A percentile compares a stretch with the other conserved stretches of the same genome.
Evolutionary conservation across 1,140 invertebrate genomes (phyloP).

Genomic region (Hylaeus anthracinus): DNA sequence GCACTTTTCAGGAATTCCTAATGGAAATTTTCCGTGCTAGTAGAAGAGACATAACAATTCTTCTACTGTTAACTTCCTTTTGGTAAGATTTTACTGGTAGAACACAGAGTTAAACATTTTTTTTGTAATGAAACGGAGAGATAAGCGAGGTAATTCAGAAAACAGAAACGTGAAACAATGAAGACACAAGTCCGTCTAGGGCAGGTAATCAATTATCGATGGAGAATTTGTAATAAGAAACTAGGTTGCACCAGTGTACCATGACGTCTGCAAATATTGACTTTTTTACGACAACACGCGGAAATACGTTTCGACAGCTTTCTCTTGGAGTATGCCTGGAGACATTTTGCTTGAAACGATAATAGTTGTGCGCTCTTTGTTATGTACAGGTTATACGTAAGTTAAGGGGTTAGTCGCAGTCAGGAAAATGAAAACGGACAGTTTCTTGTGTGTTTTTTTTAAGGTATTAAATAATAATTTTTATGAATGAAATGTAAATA

Average conservation of each 20-base stretch:
- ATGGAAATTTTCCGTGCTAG: no score
- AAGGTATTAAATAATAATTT: no score
- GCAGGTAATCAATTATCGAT: conserved; percentile 43
- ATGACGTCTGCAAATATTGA: conserved; percentile 45
- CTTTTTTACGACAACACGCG: conserved; percentile 26
- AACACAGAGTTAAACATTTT: not conserved
- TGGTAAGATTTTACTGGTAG: not conserved
- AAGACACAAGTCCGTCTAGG: not conserved
- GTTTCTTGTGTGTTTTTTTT: no score
- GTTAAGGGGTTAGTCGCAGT: no score
- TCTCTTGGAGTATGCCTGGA: conserved; percentile 10
- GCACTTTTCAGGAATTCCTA: no score
- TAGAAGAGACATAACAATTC: no score
- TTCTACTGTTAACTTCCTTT: not conserved
- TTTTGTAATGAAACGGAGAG: not conserved
- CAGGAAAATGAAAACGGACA: no score
- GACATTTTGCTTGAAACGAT: conserved; percentile 18
- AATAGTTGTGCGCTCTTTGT: not conserved
- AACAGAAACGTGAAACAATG: conserved; percentile 12
- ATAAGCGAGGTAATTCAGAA: conserved; percentile 8
- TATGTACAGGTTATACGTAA: no score
- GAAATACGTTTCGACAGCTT: conserved; percentile 31
- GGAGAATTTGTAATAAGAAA: conserved; percentile 41
- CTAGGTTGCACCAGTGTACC: conserved; percentile 4
- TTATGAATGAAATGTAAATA: not conserved